Evolutionary conservation across 2,797 vertebrate genomes (phyloP), one percentile per base, ranked within the genome.

Genomic region (Mastacembelus armatus): DNA sequence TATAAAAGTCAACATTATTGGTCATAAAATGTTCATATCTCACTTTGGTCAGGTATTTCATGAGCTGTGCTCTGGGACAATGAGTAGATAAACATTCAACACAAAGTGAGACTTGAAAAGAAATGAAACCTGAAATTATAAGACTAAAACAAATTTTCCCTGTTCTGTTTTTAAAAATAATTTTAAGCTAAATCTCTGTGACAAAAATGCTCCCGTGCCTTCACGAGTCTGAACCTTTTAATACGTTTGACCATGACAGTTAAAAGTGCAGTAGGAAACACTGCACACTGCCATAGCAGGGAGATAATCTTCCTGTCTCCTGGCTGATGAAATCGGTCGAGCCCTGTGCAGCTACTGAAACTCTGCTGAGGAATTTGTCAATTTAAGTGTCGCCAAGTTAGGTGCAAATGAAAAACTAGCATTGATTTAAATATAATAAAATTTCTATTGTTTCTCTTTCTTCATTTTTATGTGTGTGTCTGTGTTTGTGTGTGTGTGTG

Each of bases 391-490:
- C 59, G 66, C n/a, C 15, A 15, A 45, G 27, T 70, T 35, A n/a
- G n/a, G 30, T 51, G 22, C 26, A 67, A 62, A 42, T 24, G 9
- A 3, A 24, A 67, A 52, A 43, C 50, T n/a, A 26, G 29, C 54
- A 22, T 38, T 27, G 32, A 36, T 59, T 64, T 42, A 21, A 43
- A 15, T 4, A 9, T 8, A 44, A 36, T 40, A 30, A 64, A 19
- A 30, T 49, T 16, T n/a, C 19, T 30, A 18, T 74, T 38, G 22
- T 42, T 45, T 56, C 51, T 30, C 30, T 21, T 49, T 60, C 2
- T 51, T 71, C 60, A 50, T 73, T 45, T 75, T 47, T 24, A 49
- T 39, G 45, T 42, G 21, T 64, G 7, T 52, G 14, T 27, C 5
- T 63, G 21, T 18, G 12, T 27, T 7, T 7, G 10, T 4, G 1